Evolutionary conservation across 2,888 invertebrate species (phyloP), one percentile per base, ranked within the genome.

Genomic region (Danaus chrysippus): DNA sequence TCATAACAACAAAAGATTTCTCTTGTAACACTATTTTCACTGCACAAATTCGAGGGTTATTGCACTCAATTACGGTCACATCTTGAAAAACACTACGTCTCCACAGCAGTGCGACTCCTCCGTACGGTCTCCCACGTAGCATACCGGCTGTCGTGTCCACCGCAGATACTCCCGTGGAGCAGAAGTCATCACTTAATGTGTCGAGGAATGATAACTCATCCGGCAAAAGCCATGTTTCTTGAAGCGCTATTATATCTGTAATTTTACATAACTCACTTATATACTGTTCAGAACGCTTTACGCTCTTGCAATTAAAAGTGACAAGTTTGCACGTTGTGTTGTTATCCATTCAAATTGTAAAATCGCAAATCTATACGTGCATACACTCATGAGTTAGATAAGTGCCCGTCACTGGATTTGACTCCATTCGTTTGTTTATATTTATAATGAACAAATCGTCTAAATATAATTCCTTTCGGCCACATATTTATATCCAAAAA

Each of bases 381-480:
- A 10, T 43, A 12, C 43, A 9, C n/a, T n/a, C 43, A 43, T 43
- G 23, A 23, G 23, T 23, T 23, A 23, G 23, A 3, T 23, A 23
- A 23, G 23, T 23, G 23, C 23, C 23, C 23, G 23, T 23, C 23
- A 23, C 23, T 23, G 23, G 23, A 23, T 23, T 23, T 23, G 23
- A 23, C 23, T 23, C 23, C 23, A 23, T 43, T 43, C n/a, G 43
- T n/a, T 10, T 12, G 10, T 23, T 46, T 9, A 11, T 49, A 55
- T 8, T 56, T 43, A 57, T 62, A 71, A 62, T 72, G 52, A 1
- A 73, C 65, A 69, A 73, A 74, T 1, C 67, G 67, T 42, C 72
- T 54, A 59, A 72, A 72, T 41, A 70, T 67, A 17, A 73, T 65
- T 3, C 72, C 71, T 19, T 63, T 17, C 0, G 74, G 72, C 73